phyloP scores from a whole-genome alignment of 1,140 invertebrate genomes.

The Drosophila jambulina region DNA sequence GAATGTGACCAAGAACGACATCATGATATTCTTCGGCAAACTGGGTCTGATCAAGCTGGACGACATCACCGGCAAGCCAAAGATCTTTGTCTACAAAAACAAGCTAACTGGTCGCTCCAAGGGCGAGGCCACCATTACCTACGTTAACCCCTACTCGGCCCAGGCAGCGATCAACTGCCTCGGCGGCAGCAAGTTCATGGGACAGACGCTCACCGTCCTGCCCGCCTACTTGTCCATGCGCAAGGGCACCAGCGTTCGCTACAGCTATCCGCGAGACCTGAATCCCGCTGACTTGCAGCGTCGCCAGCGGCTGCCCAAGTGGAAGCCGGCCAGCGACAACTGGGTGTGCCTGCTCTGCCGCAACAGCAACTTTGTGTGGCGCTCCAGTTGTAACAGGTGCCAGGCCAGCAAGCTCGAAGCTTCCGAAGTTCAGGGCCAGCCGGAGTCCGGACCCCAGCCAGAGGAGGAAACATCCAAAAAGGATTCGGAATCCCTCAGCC shows the following conservation, averaged over 20 bases:
- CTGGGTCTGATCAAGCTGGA: constrained; percentile 56
- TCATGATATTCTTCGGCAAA: constrained; percentile 56
- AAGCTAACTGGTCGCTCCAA: constrained; percentile 63
- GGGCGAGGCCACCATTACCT: constrained; percentile 70
- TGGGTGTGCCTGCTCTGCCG: constrained; percentile 59
- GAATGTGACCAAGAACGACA: constrained; percentile 70
- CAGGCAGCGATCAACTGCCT: constrained; percentile 56
- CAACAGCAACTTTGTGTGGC: constrained; percentile 75
- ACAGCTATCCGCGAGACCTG: constrained; percentile 51
- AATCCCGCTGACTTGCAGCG: constrained; percentile 19
- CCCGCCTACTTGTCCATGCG: constrained; percentile 65
- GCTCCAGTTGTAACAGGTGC: constrained; percentile 62
- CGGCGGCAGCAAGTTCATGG: constrained; percentile 54
- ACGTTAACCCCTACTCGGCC: constrained; percentile 48
- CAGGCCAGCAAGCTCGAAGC: constrained; percentile 24
- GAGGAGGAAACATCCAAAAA: not conserved
- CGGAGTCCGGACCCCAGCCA: not conserved
- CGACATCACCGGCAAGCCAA: constrained; percentile 50
- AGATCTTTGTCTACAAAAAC: constrained; percentile 75
- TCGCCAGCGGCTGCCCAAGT: constrained; percentile 50
- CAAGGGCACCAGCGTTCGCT: constrained; percentile 43
- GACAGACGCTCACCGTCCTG: constrained; percentile 49
- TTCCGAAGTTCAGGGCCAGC: not conserved
- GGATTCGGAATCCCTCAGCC: not conserved
- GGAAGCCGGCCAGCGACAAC: constrained; percentile 70